Base-by-base conservation (phyloP, 2,113 vertebrate species). In the Catagonus wagneri region DNA sequence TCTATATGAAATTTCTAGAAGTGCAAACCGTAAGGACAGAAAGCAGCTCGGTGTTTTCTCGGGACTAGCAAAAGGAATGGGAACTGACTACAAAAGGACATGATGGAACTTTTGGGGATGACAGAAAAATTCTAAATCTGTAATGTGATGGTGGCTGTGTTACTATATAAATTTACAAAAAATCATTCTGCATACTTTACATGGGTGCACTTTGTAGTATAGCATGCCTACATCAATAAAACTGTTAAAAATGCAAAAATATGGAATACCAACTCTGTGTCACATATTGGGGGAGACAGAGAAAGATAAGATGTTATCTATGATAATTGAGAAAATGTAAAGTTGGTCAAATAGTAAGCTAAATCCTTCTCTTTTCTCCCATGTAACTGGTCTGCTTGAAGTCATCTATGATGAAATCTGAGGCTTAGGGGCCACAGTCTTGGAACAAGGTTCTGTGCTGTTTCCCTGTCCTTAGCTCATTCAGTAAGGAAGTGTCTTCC, bases 161-260 rank as follows among this genome's bases (percentile, higher is more conserved):
- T 17, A 54, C 20, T 87, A 17, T 39, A 29, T 29, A 50, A 52
- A 94, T 78, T 78, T 87, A 95, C 22, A 84, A 75, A 72, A 83
- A 80, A 44, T 74, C 7, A 66, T 91, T 90, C 29, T 90, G 19
- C n/a, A 19, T 50, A 66, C 93, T 75, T 95, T 78, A 95, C 76
- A 65, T 74, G 25, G 36, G 19, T 74, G 16, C 8, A n/a, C 93
- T 93, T 83, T 92, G 56, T 52, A 3, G 20, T 71, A 2, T 50
- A 2, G 71, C 27, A 32, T 9, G 2, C 66, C 36, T 86, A 25
- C 72, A 23, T 93, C 14, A 85, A 36, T 61, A 56, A 81, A 93
- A 83, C 5, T 63, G 58, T 50, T 83, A 74, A 85, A 93, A 92
- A 72, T 60, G 27, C 25, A 76, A n/a, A 76, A 69, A 10, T 20